Base-by-base conservation (phyloP, 1,140 invertebrate genomes). In the Pseudachorutes palmiensis region DNA sequence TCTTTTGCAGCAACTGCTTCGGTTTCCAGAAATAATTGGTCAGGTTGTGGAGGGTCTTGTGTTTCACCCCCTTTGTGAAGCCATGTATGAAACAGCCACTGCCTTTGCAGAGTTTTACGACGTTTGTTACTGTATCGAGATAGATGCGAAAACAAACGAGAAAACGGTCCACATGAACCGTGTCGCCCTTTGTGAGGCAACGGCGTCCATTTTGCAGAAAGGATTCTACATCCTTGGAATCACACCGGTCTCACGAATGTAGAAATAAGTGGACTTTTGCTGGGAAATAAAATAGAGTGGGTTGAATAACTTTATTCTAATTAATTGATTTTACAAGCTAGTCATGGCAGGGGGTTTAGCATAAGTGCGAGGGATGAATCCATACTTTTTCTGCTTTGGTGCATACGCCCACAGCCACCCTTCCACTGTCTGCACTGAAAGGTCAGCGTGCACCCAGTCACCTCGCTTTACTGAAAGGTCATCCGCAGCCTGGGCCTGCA, bases 31-130 rank as follows among this genome's bases (percentile, higher is more conserved):
- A 76, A 82, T 96, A 19, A 81, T 99, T 19, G 75, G 88, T 0
- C 88, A 87, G 77, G 88, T 96, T 32, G 82, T 88, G 0, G 87
- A 88, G 66, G 92, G 97, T 76, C 80, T 99, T 9, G 87, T 83
- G 64, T 76, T 98, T 29, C 94, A 99, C 78, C 84, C 86, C 41
- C 79, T 99, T 2, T 99, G 97, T 79, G 95, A 98, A 77, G 97
- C 89, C 79, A 82, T 98, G 61, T 99, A 97, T 79, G 94, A 98
- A 75, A 86, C 99, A 49, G 85, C 89, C n/a, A 88, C 88, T 3
- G 83, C 85, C 1, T 99, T 98, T 75, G 88, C 89, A 0, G 97
- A 99, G 77, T 99, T 99, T 78, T 99, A 99, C 79, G 94, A 98
- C 75, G 87, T 83, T 72, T 99, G 97, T 78, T 99, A 99, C 77